A percentile compares a stretch with the other conserved stretches of the same genome.
phyloP scores from a whole-genome alignment of 2,888 invertebrate species.

The Erebia ligea region DNA sequence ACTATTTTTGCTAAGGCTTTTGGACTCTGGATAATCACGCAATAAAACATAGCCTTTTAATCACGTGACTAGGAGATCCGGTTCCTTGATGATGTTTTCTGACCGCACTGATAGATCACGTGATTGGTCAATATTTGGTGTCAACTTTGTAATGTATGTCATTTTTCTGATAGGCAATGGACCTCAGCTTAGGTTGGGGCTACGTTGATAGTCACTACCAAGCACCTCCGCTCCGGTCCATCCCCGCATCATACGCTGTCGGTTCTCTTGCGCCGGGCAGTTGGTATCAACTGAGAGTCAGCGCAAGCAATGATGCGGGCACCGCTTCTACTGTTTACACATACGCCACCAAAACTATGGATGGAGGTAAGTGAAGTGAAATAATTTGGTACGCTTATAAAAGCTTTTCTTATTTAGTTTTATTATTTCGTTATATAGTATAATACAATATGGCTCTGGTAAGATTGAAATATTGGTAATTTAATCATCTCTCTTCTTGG shows the following conservation, averaged over 20 bases:
- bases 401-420: no score
- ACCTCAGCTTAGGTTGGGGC: constrained; percentile 68
- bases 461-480: no score
- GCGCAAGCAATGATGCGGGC: constrained; percentile 86
- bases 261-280: constrained; percentile 83
- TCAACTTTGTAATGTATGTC: not conserved
- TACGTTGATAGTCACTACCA: constrained; percentile 70
- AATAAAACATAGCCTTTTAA: no score
- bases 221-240: constrained; percentile 58
- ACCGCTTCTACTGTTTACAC: constrained; percentile 82
- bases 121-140: not conserved
- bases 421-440: no score
- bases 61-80: no score
- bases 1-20: no score
- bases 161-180: constrained; percentile 56
- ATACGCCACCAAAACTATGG: constrained; percentile 84
- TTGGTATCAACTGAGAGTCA: constrained; percentile 85
- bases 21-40: no score
- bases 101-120: no score
- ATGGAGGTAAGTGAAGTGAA: constrained; percentile 76
- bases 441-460: no score
- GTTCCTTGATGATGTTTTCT: no score
- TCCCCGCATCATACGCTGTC: constrained; percentile 75
- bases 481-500: no score
- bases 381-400: not conserved